Base-by-base conservation (phyloP, 2,888 invertebrate genomes). In the Ernsta delagoae region DNA sequence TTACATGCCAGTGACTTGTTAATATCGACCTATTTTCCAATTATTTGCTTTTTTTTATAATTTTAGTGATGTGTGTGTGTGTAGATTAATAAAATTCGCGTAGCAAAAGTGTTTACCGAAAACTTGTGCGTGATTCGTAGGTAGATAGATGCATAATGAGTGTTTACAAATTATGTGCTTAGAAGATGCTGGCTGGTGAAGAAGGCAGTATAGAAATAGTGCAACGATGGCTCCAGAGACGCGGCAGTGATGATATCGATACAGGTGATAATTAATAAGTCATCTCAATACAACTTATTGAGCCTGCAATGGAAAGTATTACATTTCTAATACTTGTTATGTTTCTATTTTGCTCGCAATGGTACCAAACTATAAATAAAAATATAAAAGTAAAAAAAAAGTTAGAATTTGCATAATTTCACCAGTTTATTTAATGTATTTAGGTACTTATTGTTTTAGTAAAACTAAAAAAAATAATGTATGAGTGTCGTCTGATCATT, bases 141-240 rank as follows among this genome's bases (percentile, higher is more conserved):
- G 16, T 16, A 16, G 16, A 16, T 16, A 16, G 16, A 16, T 16
- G 16, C 9, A 68, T 60, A 53, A 63, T 73, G 68, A 70, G 64
- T 71, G 72, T 53, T 66, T 50, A 73, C 71, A 73, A 79, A 84
- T 79, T 82, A 86, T 89, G 91, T 85, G 79, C 79, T 82, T 83
- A 73, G 78, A 90, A 84, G 78, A 92, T 92, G 92, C 84, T 92
- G 84, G 92, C 93, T 80, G 85, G 92, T 75, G 87, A 92, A 76
- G 92, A 92, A 79, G 83, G 89, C 84, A 91, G 92, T 84, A 88
- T 91, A 65, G 92, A 92, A 75, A 80, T 92, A 77, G 93, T 93
- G 78, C 90, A 92, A 78, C 77, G 85, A 77, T 93, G 93, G 92
- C 83, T 92, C 64, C 89, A 87, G 75, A 84, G 87, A 71, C 83